Evolutionary conservation across 2,113 vertebrate species (phyloP).

Genomic region (Crotalus horridus): DNA sequence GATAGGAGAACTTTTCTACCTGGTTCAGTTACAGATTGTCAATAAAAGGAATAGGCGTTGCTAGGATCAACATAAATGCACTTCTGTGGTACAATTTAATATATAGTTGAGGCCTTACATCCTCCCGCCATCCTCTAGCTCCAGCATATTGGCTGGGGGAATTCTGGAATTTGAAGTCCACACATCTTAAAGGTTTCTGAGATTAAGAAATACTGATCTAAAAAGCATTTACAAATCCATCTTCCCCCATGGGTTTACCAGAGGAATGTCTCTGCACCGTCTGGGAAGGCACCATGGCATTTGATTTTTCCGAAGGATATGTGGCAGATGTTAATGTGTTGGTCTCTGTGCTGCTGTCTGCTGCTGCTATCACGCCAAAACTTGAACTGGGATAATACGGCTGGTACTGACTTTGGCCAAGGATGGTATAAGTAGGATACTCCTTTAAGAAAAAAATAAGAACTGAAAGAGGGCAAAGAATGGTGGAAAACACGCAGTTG

Average conservation of each 20-base stretch:
- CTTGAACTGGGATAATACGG: constrained; percentile 84
- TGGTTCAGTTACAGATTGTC: not conserved
- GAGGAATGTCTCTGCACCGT: constrained; percentile 66
- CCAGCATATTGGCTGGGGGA: not conserved
- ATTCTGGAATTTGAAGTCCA: not conserved
- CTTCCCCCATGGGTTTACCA: constrained; percentile 47
- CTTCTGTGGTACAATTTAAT: not conserved
- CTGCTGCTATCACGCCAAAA: constrained; percentile 75
- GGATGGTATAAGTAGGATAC: constrained; percentile 85
- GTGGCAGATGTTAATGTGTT: constrained; percentile 57
- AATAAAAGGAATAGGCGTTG: not conserved
- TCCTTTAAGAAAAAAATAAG: constrained; percentile 72
- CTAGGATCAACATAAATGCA: not conserved
- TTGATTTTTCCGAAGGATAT: constrained; percentile 75
- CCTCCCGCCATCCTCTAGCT: not conserved
- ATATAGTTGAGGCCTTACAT: not conserved
- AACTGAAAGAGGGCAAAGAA: constrained; percentile 2
- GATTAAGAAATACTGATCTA: not conserved
- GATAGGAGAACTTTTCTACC: not conserved
- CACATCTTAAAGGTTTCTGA: not conserved
- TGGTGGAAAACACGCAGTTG: not conserved
- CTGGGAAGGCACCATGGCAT: constrained; percentile 70
- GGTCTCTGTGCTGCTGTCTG: constrained; percentile 68
- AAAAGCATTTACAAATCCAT: not conserved
- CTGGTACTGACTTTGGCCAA: constrained; percentile 89